These are phyloP conservation scores for Coluber constrictor DNA, from an alignment of 2,797 vertebrate genomes.

Conservation along the genomic window DNA sequence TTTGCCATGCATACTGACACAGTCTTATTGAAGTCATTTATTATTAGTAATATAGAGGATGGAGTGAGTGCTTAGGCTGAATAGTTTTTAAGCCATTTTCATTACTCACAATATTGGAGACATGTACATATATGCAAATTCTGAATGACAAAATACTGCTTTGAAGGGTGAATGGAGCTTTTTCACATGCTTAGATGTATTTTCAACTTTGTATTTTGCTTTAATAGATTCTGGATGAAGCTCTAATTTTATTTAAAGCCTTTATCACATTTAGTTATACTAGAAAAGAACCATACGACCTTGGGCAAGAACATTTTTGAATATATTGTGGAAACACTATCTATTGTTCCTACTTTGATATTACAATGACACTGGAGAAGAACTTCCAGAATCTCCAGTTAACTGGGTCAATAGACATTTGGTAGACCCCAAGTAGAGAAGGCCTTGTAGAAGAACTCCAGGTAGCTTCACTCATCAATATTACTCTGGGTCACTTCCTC, in stretches of 20 bases:
- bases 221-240: neutral
- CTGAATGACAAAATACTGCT: neutral
- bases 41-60: neutral
- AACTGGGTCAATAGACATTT: neutral
- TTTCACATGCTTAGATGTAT: neutral
- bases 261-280: neutral
- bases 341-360: neutral
- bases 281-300: neutral
- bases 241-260: neutral
- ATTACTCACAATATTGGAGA: neutral
- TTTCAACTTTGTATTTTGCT: neutral
- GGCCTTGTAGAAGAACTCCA: neutral
- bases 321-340: neutral
- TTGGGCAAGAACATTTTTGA: neutral
- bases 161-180: neutral
- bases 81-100: neutral
- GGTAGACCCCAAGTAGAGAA: no score
- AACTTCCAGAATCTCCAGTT: neutral
- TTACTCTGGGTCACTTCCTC: constrained; percentile 36
- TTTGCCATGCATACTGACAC: neutral
- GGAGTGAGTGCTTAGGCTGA: neutral
- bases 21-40: neutral
- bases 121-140: neutral
- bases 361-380: neutral
- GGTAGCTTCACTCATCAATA: neutral